Percentiles rank a stretch among this genome's conserved stretches.
Evolutionary conservation across 2,797 vertebrate genomes (phyloP).

Genomic region (Pseudochirops corinnae): DNA sequence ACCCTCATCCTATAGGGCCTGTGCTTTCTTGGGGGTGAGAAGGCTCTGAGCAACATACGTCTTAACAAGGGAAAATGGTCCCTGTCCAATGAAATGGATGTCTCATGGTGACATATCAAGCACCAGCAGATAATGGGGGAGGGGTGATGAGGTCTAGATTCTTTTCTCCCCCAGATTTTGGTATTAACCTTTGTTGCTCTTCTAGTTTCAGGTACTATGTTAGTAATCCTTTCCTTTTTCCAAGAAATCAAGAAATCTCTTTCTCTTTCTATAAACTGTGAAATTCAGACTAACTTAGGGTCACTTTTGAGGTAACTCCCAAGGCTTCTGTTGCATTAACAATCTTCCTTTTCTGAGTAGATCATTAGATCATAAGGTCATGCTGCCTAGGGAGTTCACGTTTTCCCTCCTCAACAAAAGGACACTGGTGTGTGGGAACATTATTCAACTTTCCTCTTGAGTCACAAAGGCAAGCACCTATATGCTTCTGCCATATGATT

Average conservation of each 20-base stretch:
- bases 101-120: not conserved
- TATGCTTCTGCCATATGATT: not conserved
- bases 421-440: not conserved
- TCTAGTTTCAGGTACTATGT: not conserved
- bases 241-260: not conserved
- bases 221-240: not conserved
- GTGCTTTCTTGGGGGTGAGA: not conserved
- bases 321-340: not conserved
- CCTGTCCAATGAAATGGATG: not conserved
- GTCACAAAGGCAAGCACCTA: not conserved
- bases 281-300: not conserved
- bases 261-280: not conserved
- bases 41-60: not conserved
- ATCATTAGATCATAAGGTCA: not conserved
- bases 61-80: not conserved
- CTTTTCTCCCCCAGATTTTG: not conserved
- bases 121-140: not conserved
- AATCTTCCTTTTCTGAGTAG: not conserved
- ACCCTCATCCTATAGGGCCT: not conserved
- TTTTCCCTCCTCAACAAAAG: not conserved
- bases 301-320: not conserved
- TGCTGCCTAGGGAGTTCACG: not conserved
- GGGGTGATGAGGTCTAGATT: not conserved
- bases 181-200: not conserved
- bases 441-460: not conserved